Base-by-base conservation (phyloP, 2,888 invertebrate species). In the Octonoba sinensis region DNA sequence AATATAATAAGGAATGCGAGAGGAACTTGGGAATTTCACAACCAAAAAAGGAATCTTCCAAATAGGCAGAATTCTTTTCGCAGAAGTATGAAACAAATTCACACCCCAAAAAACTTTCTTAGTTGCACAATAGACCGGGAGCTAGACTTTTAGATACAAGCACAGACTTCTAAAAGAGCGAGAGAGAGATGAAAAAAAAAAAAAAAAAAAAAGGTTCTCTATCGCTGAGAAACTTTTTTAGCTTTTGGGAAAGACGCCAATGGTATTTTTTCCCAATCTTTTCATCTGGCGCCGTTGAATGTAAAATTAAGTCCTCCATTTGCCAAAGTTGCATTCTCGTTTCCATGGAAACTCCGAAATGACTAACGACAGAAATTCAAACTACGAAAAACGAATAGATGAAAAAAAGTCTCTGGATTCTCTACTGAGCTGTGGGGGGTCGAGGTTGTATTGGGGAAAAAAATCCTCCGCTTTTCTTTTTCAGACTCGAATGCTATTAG, bases 271-370 rank as follows among this genome's bases (percentile, higher is more conserved):
- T 44, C 27, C 46, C 66, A 4, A 47, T 16, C 22, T 22, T 49
- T 66, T 49, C 24, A 22, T 66, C 24, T 49, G 49, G 49, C 47
- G 66, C 66, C 47, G 44, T 24, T 49, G 66, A 66, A 66, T 66
- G 66, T 24, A 66, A 66, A 66, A 66, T 66, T 66, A 66, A 66
- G 66, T 66, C 44, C 47, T 66, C 49, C 66, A 49, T 66, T 66
- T 66, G 49, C 47, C 24, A 66, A 66, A 49, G 20, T 18, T 22
- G 49, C 22, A 1, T 64, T 18, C 44, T 64, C 18, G 44, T 36
- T 64, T 11, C 44, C 27, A 59, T 59, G 59, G 59, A 20, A 24
- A 64, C 36, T 44, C 27, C 46, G 64, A 64, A n/a, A 64, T 64
- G 64, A 64, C 44, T 64, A 64, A 64, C 64, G 64, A 46, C 64